Percentiles rank a stretch among this genome's conserved stretches.
Evolutionary conservation across 2,113 vertebrate genomes (phyloP).

Genomic region (Chionodraco myersi): DNA sequence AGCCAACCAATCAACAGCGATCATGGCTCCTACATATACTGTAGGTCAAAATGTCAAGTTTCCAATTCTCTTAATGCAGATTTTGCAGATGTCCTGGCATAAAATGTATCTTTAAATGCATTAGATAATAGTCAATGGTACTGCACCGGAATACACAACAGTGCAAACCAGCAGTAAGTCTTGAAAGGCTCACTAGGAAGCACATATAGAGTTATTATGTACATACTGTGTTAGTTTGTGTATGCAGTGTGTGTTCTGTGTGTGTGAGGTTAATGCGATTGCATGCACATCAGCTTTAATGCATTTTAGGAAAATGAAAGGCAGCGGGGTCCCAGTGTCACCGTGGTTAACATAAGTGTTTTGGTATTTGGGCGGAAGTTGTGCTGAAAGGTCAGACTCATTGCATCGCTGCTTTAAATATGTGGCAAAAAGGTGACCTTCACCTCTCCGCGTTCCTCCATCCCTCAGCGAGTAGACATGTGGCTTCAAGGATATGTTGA

Average conservation of each 20-base stretch:
- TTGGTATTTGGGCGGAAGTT: constrained; percentile 60
- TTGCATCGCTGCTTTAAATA: constrained; percentile 42
- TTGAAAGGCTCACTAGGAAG: neutral
- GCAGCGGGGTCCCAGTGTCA: constrained; percentile 34
- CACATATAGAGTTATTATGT: neutral
- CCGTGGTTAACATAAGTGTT: constrained; percentile 53
- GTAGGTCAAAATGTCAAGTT: neutral
- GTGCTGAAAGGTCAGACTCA: constrained; percentile 64
- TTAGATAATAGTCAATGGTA: neutral
- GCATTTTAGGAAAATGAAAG: constrained; percentile 45
- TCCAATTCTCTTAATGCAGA: neutral
- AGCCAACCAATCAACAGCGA: too few species aligned
- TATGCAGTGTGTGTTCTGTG: neutral
- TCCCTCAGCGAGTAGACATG: constrained; percentile 14
- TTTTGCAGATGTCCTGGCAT: too few species aligned
- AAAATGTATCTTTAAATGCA: neutral
- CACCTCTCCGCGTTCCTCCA: constrained; percentile 20
- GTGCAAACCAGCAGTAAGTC: neutral
- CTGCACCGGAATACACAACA: neutral
- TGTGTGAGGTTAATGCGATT: constrained; percentile 16
- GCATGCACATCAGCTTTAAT: constrained; percentile 33
- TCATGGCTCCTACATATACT: neutral
- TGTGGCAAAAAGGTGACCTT: constrained; percentile 33
- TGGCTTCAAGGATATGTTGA: neutral
- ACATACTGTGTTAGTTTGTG: constrained; percentile 12